Evolutionary conservation across 2,113 vertebrate genomes (phyloP).

Genomic region (Raja brachyura): DNA sequence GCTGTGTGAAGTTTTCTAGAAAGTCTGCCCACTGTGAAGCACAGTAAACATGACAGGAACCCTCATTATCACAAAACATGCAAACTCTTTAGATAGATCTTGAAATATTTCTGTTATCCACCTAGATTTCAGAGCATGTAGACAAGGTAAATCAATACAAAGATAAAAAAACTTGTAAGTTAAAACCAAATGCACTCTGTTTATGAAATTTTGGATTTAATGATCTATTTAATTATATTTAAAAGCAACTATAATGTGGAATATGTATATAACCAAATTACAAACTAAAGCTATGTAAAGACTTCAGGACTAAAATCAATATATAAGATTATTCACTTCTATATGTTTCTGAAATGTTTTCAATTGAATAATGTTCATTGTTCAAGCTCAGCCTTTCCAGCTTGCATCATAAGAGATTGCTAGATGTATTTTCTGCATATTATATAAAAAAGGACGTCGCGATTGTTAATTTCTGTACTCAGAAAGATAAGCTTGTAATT

Average conservation of each 20-base stretch:
- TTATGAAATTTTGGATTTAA: neutral
- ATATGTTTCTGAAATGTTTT: neutral
- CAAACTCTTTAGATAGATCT: neutral
- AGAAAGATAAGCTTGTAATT: neutral
- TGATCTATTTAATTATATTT: neutral
- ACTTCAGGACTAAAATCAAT: neutral
- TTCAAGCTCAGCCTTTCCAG: neutral
- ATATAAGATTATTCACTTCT: no score
- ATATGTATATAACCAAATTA: neutral
- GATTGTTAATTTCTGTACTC: neutral
- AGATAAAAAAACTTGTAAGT: neutral
- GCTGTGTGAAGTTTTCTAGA: neutral
- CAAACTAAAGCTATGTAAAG: neutral
- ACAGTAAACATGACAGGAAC: neutral
- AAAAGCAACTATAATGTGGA: neutral
- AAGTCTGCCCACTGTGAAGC: neutral
- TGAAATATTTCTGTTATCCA: neutral
- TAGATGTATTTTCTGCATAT: neutral
- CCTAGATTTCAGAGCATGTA: neutral
- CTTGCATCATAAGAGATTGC: neutral
- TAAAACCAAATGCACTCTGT: no score
- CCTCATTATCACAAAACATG: constrained; percentile 16
- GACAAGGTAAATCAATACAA: neutral
- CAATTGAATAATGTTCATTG: neutral
- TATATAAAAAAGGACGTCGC: neutral